Base-by-base conservation (phyloP, 2,888 invertebrate species). In the Cristatella mucedo region DNA sequence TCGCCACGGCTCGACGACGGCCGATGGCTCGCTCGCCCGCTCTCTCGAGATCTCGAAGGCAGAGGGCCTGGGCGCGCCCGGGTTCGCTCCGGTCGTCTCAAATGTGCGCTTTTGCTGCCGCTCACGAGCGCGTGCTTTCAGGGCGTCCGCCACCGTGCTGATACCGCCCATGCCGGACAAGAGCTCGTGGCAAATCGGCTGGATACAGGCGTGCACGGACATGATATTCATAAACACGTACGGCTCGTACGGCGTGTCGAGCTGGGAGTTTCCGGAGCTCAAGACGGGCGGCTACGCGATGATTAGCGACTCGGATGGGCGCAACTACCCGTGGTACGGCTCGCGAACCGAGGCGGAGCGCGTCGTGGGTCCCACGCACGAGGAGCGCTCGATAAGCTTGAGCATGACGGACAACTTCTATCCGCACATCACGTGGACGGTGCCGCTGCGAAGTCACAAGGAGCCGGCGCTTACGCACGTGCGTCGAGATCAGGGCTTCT, bases 351-450 rank as follows among this genome's bases (percentile, higher is more conserved):
- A 63, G 48, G 57, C 62, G 2, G 54, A 29, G 5, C 7, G n/a
- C 11, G 5, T 33, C 38, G 51, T 54, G 33, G 62, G 62, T 4
- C 61, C 62, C 2, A 55, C 56, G 29, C 51, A 53, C 16, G 51
- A 50, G 45, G 53, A 51, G 37, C 56, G 56, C 41, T 51, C 52
- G 3, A 53, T 60, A 18, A 57, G 53, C 2, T 53, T 66, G 18
- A 54, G 53, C 39, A 63, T 64, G 63, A 62, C 61, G 46, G 64
- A 64, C 49, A 64, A 64, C 50, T 64, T 66, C 51, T 64, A 63
- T 47, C 65, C 65, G 4, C 61, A 63, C 34, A 44, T 48, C 4
- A 44, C 42, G 22, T 43, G 42, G 40, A 39, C 41, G n/a, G 21
- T 41, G n/a, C 43, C 44, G n/a, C 26, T 40, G 19, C 21, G 33